These are phyloP conservation scores for Triplophysa yarkandensis DNA, from an alignment of 2,797 vertebrate species.

Conservation along the genomic window DNA sequence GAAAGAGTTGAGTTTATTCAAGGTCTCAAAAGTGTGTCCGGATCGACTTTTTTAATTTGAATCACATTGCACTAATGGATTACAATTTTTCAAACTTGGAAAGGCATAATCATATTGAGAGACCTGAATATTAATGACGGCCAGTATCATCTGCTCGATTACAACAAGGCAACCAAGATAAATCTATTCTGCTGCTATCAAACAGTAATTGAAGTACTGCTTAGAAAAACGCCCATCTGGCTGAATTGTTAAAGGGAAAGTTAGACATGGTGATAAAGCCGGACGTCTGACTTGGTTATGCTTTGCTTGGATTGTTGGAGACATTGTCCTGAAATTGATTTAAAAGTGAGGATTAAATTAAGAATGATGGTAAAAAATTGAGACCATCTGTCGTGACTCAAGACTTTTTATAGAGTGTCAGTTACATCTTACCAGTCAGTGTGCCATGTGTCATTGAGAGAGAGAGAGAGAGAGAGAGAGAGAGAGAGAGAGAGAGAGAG, in stretches of 20 bases:
- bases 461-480: background rate
- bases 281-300: background rate
- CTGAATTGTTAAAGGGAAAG: slow-evolving; percentile 21
- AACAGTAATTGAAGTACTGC: background rate
- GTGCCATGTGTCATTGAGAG: slow-evolving; percentile 23
- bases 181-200: background rate
- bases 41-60: background rate
- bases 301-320: background rate
- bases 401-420: slow-evolving; percentile 12
- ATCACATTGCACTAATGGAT: background rate
- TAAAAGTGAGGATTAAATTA: background rate
- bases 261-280: slow-evolving; percentile 4
- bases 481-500: background rate
- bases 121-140: background rate
- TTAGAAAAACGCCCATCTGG: background rate
- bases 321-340: background rate
- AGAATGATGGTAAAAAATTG: background rate
- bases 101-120: background rate
- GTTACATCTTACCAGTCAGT: slow-evolving; percentile 9
- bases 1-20: background rate
- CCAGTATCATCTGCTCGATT: background rate
- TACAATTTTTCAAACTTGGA: background rate
- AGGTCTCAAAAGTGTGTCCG: background rate
- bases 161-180: background rate
- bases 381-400: background rate